Evolutionary conservation across 1,140 invertebrate species (phyloP).

Genomic region (Hypsibius dujardini): DNA sequence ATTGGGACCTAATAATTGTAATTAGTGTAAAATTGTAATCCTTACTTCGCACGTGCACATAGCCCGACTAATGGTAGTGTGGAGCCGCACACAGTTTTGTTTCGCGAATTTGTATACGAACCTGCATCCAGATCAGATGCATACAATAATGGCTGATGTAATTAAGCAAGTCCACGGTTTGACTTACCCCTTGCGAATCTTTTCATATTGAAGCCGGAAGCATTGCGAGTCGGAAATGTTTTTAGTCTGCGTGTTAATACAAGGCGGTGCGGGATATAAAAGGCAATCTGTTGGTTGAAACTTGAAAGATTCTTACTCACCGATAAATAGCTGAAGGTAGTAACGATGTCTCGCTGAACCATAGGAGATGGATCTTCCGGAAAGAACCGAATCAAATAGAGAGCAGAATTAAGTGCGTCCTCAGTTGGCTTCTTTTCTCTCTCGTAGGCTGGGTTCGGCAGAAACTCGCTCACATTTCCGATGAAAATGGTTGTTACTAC

Average conservation of each 20-base stretch:
- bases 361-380: neutral
- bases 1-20: too few species aligned
- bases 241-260: neutral
- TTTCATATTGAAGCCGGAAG: conserved; percentile 1
- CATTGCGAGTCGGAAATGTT: neutral
- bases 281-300: neutral
- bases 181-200: conserved; percentile 1
- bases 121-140: neutral
- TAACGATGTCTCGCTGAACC: neutral
- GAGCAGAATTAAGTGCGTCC: neutral
- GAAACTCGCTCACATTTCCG: neutral
- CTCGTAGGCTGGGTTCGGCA: neutral
- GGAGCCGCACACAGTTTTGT: conserved; percentile 4
- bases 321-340: conserved; percentile 5
- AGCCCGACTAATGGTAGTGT: neutral
- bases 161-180: neutral
- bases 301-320: neutral
- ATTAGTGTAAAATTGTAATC: too few species aligned
- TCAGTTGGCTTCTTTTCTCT: neutral
- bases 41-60: neutral
- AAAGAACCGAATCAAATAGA: conserved; percentile 6
- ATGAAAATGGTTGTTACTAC: conserved; percentile 1
- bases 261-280: neutral
- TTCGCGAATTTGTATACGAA: neutral
- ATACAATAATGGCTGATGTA: neutral